Evolutionary conservation across 2,797 vertebrate species (phyloP).

Genomic region (Amniataba percoides): DNA sequence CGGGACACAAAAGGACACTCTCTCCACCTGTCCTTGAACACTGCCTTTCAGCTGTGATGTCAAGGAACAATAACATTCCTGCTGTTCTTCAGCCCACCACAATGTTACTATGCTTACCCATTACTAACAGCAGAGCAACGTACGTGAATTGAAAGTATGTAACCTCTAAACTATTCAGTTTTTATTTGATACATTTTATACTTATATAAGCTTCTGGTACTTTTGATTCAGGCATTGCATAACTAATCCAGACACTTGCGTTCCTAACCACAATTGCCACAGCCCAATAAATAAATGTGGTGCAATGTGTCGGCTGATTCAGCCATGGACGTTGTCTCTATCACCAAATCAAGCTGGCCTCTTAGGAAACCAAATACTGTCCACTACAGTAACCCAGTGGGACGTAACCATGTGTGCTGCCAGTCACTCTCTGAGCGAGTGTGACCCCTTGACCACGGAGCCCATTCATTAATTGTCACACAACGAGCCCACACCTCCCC

Average conservation of each 20-base stretch:
- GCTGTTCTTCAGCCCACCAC: constrained; percentile 14
- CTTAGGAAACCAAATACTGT: constrained; percentile 53
- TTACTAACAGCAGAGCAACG: not conserved
- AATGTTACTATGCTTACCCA: not conserved
- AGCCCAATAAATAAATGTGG: constrained; percentile 42
- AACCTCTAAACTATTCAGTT: constrained; percentile 7
- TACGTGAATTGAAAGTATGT: constrained; percentile 27
- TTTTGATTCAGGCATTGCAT: constrained; percentile 7
- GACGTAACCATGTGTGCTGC: constrained; percentile 77
- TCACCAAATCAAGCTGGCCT: constrained; percentile 37
- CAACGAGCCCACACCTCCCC: constrained; percentile 67
- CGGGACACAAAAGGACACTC: constrained; percentile 56
- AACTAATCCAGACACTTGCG: constrained; percentile 27
- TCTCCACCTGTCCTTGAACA: constrained; percentile 50
- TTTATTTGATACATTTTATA: too few species aligned
- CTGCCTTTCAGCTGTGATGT: constrained; percentile 59
- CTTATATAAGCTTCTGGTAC: constrained; percentile 7
- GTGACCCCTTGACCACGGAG: constrained; percentile 64
- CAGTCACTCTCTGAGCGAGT: constrained; percentile 77
- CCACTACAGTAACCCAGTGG: constrained; percentile 31
- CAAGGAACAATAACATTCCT: constrained; percentile 53
- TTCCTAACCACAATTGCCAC: constrained; percentile 18
- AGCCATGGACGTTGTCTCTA: constrained; percentile 33
- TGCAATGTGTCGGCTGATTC: constrained; percentile 44
- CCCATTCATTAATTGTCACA: constrained; percentile 81